phyloP scores from a whole-genome alignment of 2,888 invertebrate species.

The Elegia similella region DNA sequence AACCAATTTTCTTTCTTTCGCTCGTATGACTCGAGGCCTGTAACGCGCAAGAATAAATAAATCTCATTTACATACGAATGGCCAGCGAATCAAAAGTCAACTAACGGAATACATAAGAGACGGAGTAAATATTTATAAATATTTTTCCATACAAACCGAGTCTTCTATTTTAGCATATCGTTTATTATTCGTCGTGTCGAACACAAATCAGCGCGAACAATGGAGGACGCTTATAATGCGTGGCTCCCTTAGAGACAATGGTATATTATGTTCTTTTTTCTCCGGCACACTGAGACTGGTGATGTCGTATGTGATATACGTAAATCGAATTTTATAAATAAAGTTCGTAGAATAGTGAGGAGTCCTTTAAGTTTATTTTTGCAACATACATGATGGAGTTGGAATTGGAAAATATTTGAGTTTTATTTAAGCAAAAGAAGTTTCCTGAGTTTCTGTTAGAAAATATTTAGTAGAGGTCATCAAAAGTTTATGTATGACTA shows the following conservation, averaged over 20 bases:
- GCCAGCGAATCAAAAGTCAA: constrained; percentile 1
- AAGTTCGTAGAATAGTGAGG: background rate
- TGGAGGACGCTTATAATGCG: constrained; percentile 20
- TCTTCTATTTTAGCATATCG: constrained; percentile 56
- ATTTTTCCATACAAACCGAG: constrained; percentile 17
- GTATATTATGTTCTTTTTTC: constrained; percentile 23
- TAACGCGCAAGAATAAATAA: background rate
- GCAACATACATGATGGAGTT: no score
- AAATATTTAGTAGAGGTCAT: no score
- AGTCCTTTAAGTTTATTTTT: no score
- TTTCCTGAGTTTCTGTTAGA: no score
- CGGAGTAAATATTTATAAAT: constrained; percentile 27
- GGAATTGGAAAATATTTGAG: no score
- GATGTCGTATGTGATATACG: background rate
- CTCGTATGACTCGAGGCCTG: no score
- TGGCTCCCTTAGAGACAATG: constrained; percentile 50
- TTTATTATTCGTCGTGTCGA: constrained; percentile 50
- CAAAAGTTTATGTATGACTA: no score
- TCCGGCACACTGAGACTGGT: background rate
- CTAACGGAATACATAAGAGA: background rate
- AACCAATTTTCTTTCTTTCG: no score
- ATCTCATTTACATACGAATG: background rate
- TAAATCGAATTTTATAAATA: background rate
- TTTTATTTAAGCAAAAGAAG: no score
- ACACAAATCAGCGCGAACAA: constrained; percentile 61